Percentiles rank a stretch among this genome's conserved stretches.
These are phyloP conservation scores for Pollicipes pollicipes DNA, from an alignment of 1,140 invertebrate species.

Conservation along the genomic window DNA sequence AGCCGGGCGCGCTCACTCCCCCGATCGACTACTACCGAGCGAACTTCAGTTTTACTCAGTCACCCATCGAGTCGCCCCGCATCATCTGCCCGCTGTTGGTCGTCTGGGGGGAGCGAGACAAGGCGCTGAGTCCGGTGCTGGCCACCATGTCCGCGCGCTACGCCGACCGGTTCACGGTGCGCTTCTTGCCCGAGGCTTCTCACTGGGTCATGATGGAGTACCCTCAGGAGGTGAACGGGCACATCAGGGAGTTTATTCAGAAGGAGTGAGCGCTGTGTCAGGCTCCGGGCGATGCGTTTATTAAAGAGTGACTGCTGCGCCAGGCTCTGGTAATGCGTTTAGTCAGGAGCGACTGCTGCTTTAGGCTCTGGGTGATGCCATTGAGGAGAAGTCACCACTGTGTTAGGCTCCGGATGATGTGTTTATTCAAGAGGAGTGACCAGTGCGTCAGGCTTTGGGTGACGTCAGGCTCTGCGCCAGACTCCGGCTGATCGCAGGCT, in stretches of 20 bases:
- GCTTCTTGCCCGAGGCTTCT: conserved; percentile 11
- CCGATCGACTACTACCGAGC: conserved; percentile 18
- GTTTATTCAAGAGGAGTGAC: no score
- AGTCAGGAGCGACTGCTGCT: no score
- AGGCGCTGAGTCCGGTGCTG: neutral
- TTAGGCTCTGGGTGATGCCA: no score
- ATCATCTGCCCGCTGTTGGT: conserved; percentile 8
- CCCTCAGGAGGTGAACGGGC: conserved; percentile 12
- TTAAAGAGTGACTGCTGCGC: no score
- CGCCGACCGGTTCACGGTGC: neutral
- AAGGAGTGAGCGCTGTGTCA: neutral
- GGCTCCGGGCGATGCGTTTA: no score
- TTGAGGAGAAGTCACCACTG: no score
- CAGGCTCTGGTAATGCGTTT: no score
- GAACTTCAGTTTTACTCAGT: neutral
- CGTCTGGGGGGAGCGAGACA: conserved; percentile 11
- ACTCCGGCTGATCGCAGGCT: no score
- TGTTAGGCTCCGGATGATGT: no score
- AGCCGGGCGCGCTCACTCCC: conserved; percentile 14
- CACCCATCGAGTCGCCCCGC: neutral
- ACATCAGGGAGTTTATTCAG: conserved; percentile 8
- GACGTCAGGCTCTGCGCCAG: no score
- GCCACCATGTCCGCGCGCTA: conserved; percentile 5
- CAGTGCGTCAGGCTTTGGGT: no score
- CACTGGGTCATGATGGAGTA: conserved; percentile 17